Evolutionary conservation across 1,140 invertebrate species (phyloP).

Genomic region (Philopotamus ludificatus): DNA sequence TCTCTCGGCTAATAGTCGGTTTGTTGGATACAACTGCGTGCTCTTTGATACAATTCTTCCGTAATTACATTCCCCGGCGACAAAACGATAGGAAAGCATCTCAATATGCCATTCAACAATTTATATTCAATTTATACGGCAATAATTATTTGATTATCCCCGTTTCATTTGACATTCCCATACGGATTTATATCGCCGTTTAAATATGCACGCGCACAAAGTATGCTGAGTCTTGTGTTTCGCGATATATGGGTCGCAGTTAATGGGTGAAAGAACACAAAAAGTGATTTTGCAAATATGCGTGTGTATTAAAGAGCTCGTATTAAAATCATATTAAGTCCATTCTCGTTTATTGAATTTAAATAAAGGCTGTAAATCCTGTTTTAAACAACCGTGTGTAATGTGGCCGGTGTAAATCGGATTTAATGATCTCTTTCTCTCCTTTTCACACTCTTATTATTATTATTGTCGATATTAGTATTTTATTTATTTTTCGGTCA

Average conservation of each 20-base stretch:
- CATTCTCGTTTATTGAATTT: too few relatives aligned
- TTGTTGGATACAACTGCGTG: conserved; percentile 13
- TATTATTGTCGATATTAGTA: too few relatives aligned
- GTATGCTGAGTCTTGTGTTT: too few relatives aligned
- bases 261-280: too few relatives aligned
- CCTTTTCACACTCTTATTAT: too few relatives aligned
- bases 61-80: conserved; percentile 10
- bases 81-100: conserved; percentile 17
- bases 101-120: background rate
- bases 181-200: background rate
- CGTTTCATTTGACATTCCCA: background rate
- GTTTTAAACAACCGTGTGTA: too few relatives aligned
- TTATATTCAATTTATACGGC: background rate
- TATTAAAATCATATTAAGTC: too few relatives aligned
- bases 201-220: background rate
- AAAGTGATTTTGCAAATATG: background rate
- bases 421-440: too few relatives aligned
- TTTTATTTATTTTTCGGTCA: too few relatives aligned
- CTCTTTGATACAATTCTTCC: conserved; percentile 16
- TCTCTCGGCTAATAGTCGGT: conserved; percentile 22
- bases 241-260: too few relatives aligned
- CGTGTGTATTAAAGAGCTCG: background rate
- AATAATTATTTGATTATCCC: background rate
- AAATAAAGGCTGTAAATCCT: too few relatives aligned
- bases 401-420: too few relatives aligned